These are phyloP conservation scores for Struthidea cinerea DNA, from an alignment of 2,113 vertebrate genomes.

Conservation along the genomic window DNA sequence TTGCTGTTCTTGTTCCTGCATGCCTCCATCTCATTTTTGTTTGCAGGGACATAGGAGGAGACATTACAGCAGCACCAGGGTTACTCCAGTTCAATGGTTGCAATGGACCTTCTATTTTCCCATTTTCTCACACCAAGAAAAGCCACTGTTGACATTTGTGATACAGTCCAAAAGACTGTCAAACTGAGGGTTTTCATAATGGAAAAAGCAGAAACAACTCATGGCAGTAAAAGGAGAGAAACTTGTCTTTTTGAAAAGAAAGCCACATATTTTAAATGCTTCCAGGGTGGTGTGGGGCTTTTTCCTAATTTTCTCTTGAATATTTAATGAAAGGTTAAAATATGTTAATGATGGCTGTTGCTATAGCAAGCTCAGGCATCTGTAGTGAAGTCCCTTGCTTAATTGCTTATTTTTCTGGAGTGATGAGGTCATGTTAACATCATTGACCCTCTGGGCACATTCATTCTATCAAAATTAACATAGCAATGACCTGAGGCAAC, in stretches of 20 bases:
- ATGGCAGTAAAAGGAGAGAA: background rate
- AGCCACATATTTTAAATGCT: background rate
- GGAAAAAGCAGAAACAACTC: background rate
- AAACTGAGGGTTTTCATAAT: background rate
- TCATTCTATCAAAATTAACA: constrained; percentile 38
- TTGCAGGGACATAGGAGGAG: background rate
- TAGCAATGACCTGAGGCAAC: background rate
- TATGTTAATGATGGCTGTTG: background rate
- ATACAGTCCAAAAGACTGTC: background rate
- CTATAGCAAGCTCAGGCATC: constrained; percentile 19
- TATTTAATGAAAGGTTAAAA: background rate
- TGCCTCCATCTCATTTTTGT: background rate
- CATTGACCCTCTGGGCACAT: background rate
- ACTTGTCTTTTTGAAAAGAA: background rate
- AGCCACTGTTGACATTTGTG: background rate
- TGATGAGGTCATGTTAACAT: constrained; percentile 46
- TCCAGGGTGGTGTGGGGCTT: fast-evolving
- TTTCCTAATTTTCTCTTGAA: background rate
- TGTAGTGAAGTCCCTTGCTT: background rate
- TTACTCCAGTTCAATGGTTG: background rate
- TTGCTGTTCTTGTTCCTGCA: background rate
- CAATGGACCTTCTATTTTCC: background rate
- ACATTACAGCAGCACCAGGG: background rate
- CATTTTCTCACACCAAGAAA: background rate
- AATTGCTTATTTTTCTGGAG: background rate